These are phyloP conservation scores for Gortyna flavago DNA, from an alignment of 2,888 invertebrate genomes.

Conservation along the genomic window DNA sequence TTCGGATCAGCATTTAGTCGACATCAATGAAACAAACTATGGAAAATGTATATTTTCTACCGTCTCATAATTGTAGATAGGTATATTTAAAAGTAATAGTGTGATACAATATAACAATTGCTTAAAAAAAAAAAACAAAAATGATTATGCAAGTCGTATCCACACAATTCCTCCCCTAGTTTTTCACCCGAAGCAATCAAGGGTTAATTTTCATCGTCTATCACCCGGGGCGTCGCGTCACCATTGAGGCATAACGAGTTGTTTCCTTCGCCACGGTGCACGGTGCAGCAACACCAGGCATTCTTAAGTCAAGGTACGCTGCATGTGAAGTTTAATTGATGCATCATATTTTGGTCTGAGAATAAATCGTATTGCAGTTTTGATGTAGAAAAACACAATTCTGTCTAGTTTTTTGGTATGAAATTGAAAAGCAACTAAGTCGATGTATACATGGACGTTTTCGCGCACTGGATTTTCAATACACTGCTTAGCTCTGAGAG, in stretches of 20 bases:
- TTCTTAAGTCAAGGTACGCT: slow-evolving; percentile 56
- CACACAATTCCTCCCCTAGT: slow-evolving; percentile 62
- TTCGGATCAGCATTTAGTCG: neutral
- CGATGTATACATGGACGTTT: no score
- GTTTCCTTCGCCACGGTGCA: slow-evolving; percentile 48
- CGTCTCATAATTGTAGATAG: neutral
- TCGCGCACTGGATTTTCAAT: no score
- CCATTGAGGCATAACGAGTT: slow-evolving; percentile 56
- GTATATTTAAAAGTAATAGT: neutral
- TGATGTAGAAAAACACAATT: neutral
- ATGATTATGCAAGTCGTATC: slow-evolving; percentile 61
- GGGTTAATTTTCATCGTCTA: slow-evolving; percentile 80
- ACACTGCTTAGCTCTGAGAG: no score
- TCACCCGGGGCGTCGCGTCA: slow-evolving; percentile 68
- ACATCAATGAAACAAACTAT: neutral
- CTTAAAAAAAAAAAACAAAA: no score
- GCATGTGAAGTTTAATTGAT: slow-evolving; percentile 56
- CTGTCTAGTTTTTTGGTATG: neutral
- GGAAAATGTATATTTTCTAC: neutral
- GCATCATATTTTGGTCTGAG: slow-evolving; percentile 2
- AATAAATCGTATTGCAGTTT: neutral
- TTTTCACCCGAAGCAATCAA: slow-evolving; percentile 76
- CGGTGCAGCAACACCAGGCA: neutral
- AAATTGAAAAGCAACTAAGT: neutral
- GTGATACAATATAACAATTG: neutral